These are phyloP conservation scores for Andinoacara biseriatus DNA, from an alignment of 2,113 vertebrate genomes.

Conservation along the genomic window DNA sequence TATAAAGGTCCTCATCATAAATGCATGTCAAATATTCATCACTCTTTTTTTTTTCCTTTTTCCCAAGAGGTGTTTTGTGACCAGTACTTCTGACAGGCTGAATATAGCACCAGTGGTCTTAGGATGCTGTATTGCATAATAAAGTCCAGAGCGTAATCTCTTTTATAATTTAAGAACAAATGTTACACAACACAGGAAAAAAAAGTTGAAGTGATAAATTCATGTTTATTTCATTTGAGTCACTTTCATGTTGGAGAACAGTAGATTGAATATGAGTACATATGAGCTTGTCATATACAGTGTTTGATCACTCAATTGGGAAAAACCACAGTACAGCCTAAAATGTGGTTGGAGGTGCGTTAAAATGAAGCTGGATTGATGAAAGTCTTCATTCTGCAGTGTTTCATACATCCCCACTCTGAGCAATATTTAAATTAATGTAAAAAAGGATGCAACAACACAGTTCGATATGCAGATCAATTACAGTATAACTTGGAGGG, in stretches of 20 bases:
- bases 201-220: background rate
- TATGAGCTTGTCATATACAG: background rate
- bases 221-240: background rate
- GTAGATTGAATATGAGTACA: background rate
- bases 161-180: conserved; percentile 47
- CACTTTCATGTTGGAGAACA: background rate
- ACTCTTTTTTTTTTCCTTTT: conserved; percentile 1
- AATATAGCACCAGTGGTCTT: conserved; percentile 40
- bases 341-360: background rate
- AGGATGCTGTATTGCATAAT: conserved; percentile 50
- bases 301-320: background rate
- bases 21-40: conserved; percentile 54
- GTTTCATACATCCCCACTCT: conserved; percentile 5
- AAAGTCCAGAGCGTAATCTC: conserved; percentile 48
- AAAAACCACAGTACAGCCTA: background rate
- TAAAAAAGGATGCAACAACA: conserved; percentile 29
- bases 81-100: conserved; percentile 25
- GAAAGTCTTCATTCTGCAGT: background rate
- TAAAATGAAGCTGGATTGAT: background rate
- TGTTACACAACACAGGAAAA: conserved; percentile 52
- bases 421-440: conserved; percentile 39
- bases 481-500: conserved; percentile 13
- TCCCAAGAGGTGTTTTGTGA: conserved; percentile 6
- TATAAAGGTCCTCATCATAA: conserved; percentile 37
- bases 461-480: conserved; percentile 44